Base-by-base conservation (phyloP, 2,797 vertebrate genomes). In the Parotocinclus haroldoi region DNA sequence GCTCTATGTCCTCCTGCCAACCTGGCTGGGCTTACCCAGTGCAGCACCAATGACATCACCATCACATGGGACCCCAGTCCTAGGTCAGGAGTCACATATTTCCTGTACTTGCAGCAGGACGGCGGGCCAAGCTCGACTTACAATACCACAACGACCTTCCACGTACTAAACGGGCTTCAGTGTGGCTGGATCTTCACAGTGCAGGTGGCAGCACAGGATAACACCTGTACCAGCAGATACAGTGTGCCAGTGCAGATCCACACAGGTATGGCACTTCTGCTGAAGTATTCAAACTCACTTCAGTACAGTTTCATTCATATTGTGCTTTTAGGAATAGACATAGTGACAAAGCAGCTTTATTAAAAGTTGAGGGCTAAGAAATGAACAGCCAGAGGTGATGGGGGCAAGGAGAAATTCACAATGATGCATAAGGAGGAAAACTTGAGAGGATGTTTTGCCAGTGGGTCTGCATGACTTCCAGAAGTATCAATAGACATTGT, bases 1-100 rank as follows among this genome's bases (percentile, higher is more conserved):
- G 91, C 81, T 57, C 81, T 90, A 52, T 92, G 91, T 59, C 86
- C 90, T 0, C 91, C 89, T 1, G 55, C 60, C 1, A 63, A 66
- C 46, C 48, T 91, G 66, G 48, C 16, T 0, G 85, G 78, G 12
- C 67, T 54, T 18, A 80, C 84, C 1, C 57, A 39, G 7, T 92
- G 91, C 63, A 27, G 7, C 0, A 84, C 73, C 73, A 88, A 82
- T 16, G 76, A 84, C 72, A 82, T 91, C 71, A 82, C 63, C 27
- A 74, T 90, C 0, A 84, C 72, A 68, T 92, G 90, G 90, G 66
- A 84, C 46, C 68, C 55, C 10, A 87, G 80, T 61, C 74, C 77
- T 16, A 40, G 54, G 39, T 65, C 17, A 0, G 80, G 75, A 0
- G 84, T 74, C 1, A 65, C 48, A 40, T 91, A 91, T 68, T 19